Evolutionary conservation across 2,113 vertebrate genomes (phyloP).

Genomic region (Ifrita kowaldi): DNA sequence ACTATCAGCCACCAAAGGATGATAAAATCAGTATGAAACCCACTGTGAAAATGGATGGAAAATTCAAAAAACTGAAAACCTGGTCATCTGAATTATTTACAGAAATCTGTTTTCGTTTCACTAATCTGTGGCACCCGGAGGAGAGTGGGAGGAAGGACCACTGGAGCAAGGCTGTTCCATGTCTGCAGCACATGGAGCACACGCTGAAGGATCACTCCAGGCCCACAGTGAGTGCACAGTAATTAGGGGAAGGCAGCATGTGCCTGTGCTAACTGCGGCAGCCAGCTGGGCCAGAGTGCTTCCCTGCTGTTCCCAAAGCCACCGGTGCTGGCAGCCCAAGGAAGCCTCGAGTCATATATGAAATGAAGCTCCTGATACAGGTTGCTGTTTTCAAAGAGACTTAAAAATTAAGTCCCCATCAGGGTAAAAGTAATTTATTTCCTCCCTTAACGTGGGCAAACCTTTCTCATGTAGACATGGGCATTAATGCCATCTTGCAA

Average conservation of each 20-base stretch:
- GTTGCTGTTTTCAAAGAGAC: not conserved
- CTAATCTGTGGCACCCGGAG: not conserved
- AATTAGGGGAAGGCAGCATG: not conserved
- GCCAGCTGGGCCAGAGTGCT: not conserved
- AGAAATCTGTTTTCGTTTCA: not conserved
- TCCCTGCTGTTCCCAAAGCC: not conserved
- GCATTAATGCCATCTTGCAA: not conserved
- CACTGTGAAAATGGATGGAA: not conserved
- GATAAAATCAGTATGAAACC: not conserved
- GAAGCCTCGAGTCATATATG: not conserved
- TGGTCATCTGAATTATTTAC: not conserved
- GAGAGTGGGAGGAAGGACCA: not conserved
- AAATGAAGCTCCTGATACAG: not conserved
- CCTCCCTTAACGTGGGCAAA: not conserved
- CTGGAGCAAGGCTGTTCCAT: not conserved
- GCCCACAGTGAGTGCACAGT: not conserved
- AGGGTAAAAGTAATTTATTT: not conserved
- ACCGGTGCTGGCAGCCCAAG: fast-evolving
- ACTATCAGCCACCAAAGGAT: not conserved
- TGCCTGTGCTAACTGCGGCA: not conserved
- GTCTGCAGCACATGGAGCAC: not conserved
- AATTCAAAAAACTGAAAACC: not conserved
- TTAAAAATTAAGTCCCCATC: not conserved
- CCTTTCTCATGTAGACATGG: not conserved
- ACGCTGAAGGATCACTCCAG: not conserved